Conservation (phyloP, 2,888 invertebrate species). For the Camponotus fellah region DNA sequence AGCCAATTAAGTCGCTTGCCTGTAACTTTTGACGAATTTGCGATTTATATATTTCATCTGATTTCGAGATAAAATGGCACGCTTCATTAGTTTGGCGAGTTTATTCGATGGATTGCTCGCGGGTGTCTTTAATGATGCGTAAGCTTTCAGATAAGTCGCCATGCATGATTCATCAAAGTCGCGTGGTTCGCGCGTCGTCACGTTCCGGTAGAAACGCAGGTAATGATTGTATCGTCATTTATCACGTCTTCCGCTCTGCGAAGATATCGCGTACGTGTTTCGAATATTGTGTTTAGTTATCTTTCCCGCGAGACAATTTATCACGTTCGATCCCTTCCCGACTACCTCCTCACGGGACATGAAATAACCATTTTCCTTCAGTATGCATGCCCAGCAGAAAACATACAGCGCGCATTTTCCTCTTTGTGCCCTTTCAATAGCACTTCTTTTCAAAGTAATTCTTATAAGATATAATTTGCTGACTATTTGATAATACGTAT, state of each 20-base stretch:
- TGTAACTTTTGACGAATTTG: background rate
- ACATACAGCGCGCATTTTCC: conserved; percentile 26
- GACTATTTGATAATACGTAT: background rate
- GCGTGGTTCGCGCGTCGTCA: conserved; percentile 47
- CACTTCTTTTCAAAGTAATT: background rate
- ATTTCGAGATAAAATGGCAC: background rate
- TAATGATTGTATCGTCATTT: conserved; percentile 72
- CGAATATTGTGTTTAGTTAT: conserved; percentile 72
- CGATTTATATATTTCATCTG: background rate
- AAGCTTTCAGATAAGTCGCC: conserved; percentile 42
- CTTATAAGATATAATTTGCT: background rate
- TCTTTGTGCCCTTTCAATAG: background rate
- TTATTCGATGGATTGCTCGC: conserved; percentile 21
- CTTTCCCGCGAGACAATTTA: conserved; percentile 63
- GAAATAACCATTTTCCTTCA: conserved; percentile 66
- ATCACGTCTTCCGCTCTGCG: conserved; percentile 63
- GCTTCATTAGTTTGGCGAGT: background rate
- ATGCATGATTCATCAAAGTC: conserved; percentile 48
- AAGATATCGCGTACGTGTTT: conserved; percentile 70
- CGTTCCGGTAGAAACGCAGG: conserved; percentile 59
- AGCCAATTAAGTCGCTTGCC: conserved; percentile 32
- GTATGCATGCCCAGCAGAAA: conserved; percentile 28
- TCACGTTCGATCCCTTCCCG: conserved; percentile 63
- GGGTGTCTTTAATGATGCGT: conserved; percentile 40
- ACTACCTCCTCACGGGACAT: conserved; percentile 43